phyloP scores from a whole-genome alignment of 2,113 vertebrate genomes.

The Gadus macrocephalus region DNA sequence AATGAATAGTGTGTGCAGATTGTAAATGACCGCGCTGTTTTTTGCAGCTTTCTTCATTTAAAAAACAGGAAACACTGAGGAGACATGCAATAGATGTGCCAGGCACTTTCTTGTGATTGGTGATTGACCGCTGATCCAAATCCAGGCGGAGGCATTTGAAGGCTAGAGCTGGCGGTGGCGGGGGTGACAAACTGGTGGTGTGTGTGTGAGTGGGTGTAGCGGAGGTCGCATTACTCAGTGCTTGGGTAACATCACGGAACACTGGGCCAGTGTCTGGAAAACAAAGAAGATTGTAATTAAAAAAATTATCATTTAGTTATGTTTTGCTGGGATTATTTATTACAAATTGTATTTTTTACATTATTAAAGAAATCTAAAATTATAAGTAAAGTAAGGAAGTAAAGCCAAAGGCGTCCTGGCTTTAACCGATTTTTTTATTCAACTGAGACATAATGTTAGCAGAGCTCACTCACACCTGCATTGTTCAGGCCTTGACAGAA shows the following conservation, averaged over 20 bases:
- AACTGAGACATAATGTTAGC: no score
- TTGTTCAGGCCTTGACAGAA: no score
- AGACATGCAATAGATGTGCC: slow-evolving; percentile 36
- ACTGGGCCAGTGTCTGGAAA: slow-evolving; percentile 63
- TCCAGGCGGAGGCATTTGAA: slow-evolving; percentile 19
- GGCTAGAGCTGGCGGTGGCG: slow-evolving; percentile 11
- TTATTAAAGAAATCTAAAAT: no score
- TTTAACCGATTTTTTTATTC: no score
- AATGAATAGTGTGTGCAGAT: not conserved
- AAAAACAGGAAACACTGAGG: slow-evolving; percentile 13
- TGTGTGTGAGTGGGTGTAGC: not conserved
- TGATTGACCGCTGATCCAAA: slow-evolving; percentile 28
- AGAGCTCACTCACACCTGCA: no score
- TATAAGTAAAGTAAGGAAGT: no score
- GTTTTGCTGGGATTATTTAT: no score
- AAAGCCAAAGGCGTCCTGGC: no score
- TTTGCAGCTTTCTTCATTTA: not conserved
- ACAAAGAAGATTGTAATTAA: slow-evolving; percentile 23
- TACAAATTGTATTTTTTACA: no score
- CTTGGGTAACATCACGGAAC: slow-evolving; percentile 73
- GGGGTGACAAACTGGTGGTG: slow-evolving; percentile 1
- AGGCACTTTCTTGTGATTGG: slow-evolving; percentile 58
- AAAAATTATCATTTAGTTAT: not conserved
- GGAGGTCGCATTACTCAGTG: slow-evolving; percentile 43
- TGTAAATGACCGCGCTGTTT: not conserved